Evolutionary conservation across 2,888 invertebrate genomes (phyloP), one percentile per base, ranked within the genome.

Genomic region (Trichopoda pennipes): DNA sequence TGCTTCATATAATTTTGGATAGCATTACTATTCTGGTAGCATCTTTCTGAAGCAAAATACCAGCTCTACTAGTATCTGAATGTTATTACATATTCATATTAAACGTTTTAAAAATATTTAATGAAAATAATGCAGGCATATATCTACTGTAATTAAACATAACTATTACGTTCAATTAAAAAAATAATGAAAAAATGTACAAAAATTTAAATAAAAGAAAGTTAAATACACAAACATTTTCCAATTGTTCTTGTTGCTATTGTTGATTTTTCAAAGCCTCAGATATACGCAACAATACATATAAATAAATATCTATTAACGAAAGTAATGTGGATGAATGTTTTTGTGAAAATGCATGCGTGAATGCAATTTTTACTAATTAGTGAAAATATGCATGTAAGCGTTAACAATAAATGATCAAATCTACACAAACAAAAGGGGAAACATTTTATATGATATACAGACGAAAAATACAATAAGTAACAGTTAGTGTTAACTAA

Each of bases 321-420:
- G 10, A 21, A 32, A 17, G 60, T 9, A 16, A 10, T 49, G 12
- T n/a, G n/a, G 1, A 42, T 64, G 56, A 21, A 32, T 19, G 7
- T 47, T n/a, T 44, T 23, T 60, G 49, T 42, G 42, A 42, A 21
- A 42, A 64, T 38, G n/a, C 56, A 78, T 70, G 75, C 64, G 58
- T 75, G 58, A 76, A 70, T 80, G 64, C 60, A 76, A 68, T 42
- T 61, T 76, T 56, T 68, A 66, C 81, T 81, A 81, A 77, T 81
- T 81, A 77, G 58, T 58, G 58, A 21, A 70, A 72, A 51, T 64
- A 58, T 64, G 42, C 64, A 72, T 72, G 49, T 72, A 47, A 72
- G 64, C 53, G 21, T 66, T 72, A 72, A 66, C 58, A 64, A 51
- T 44, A 53, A 64, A 64, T 63, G 44, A 3, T 47, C 23, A 17